Conservation (phyloP, 92 coral and sea anemone genomes). For the Phenganax stokvisi region DNA sequence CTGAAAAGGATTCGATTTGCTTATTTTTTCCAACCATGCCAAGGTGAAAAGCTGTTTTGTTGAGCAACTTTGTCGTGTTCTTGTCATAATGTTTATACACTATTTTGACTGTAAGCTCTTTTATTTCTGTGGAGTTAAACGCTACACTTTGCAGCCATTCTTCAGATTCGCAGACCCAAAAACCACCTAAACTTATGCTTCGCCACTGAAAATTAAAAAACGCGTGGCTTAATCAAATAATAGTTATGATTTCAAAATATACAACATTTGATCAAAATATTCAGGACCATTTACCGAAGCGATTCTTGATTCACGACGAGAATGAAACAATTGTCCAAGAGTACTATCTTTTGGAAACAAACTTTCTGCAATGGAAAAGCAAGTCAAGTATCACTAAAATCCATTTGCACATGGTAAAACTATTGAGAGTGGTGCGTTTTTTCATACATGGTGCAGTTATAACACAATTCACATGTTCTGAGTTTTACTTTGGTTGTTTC, state of each 20-base stretch:
- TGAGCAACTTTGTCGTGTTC: not conserved
- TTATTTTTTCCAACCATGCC: not conserved
- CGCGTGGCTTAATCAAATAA: not conserved
- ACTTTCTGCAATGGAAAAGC: not conserved
- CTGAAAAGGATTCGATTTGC: not conserved
- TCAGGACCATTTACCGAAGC: too few relatives aligned
- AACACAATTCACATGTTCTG: too few relatives aligned
- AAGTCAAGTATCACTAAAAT: not conserved
- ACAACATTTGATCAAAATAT: not conserved
- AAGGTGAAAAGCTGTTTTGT: not conserved
- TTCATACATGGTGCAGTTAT: too few relatives aligned
- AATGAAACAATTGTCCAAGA: not conserved
- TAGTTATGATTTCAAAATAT: too few relatives aligned
- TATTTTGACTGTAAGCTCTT: not conserved
- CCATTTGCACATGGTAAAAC: too few relatives aligned
- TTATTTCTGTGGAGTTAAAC: not conserved
- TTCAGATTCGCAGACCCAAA: not conserved
- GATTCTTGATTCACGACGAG: not conserved
- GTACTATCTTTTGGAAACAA: not conserved
- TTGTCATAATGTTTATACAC: conserved; percentile 3
- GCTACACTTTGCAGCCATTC: not conserved
- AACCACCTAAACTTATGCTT: not conserved
- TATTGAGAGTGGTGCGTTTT: too few relatives aligned
- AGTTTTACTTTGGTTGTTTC: too few relatives aligned
- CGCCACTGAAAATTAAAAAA: conserved; percentile 11